Percentiles rank a stretch among this genome's conserved stretches.
These are phyloP conservation scores for Pholis gunnellus DNA, from an alignment of 2,113 vertebrate genomes.

Conservation along the genomic window DNA sequence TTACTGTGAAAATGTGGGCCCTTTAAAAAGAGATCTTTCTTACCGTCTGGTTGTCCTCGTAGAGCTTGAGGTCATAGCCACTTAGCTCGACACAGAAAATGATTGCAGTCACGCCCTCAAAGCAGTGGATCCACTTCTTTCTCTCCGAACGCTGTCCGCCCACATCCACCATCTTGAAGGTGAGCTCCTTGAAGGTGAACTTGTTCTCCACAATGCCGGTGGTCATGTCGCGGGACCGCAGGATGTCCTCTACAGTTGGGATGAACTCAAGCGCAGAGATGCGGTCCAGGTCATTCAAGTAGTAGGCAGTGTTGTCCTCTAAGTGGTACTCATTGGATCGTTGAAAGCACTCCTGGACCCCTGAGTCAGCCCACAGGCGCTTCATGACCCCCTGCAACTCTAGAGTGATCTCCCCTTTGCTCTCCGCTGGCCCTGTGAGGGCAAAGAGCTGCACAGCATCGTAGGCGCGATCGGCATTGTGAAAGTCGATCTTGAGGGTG, in stretches of 20 bases:
- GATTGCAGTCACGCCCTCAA: slow-evolving; percentile 99
- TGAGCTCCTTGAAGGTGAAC: slow-evolving; percentile 99
- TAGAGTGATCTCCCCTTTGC: slow-evolving; percentile 96
- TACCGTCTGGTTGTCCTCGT: slow-evolving; percentile 99
- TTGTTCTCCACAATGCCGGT: slow-evolving; percentile 99
- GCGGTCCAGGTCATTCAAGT: slow-evolving; percentile 97
- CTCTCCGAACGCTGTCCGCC: slow-evolving; percentile 97
- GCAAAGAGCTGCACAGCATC: slow-evolving; percentile 98
- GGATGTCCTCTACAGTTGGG: slow-evolving; percentile 98
- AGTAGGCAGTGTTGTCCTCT: slow-evolving; percentile 98
- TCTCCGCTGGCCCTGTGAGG: slow-evolving; percentile 95
- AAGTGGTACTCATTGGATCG: slow-evolving; percentile 99
- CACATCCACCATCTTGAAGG: slow-evolving; percentile 99
- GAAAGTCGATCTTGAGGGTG: slow-evolving; percentile 97
- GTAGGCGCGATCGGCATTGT: slow-evolving; percentile 96
- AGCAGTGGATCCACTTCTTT: slow-evolving; percentile 99
- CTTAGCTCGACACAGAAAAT: slow-evolving; percentile 99
- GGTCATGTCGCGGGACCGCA: slow-evolving; percentile 99
- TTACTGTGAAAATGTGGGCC: not conserved
- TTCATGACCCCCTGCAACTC: slow-evolving; percentile 98
- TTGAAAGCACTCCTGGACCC: slow-evolving; percentile 96
- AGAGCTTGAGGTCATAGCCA: slow-evolving; percentile 98
- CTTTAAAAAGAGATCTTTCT: slow-evolving; percentile 50
- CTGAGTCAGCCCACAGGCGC: slow-evolving; percentile 94
- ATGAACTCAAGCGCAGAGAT: slow-evolving; percentile 95